phyloP scores from a whole-genome alignment of 2,113 vertebrate species.

The Chitala chitala region DNA sequence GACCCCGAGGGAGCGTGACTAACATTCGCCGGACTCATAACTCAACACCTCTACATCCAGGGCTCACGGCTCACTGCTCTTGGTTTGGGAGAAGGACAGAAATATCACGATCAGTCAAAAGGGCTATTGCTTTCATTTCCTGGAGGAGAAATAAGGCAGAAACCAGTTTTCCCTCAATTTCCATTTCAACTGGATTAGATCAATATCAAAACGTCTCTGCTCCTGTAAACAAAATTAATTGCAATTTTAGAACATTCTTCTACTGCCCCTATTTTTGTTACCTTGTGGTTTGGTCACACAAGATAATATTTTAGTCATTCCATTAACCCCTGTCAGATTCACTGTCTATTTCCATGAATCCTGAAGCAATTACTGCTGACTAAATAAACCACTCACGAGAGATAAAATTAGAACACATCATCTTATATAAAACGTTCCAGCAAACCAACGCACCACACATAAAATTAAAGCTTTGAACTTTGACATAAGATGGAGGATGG shows the following conservation, averaged over 20 bases:
- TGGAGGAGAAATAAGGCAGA: not conserved
- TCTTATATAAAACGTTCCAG: no score
- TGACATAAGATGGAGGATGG: not conserved
- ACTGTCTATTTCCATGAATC: not conserved
- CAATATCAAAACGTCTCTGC: not conserved
- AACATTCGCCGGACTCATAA: not conserved
- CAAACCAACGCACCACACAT: no score
- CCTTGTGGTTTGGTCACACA: not conserved
- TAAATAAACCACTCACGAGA: no score
- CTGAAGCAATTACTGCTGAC: not conserved
- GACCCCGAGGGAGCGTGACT: not conserved
- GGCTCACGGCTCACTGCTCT: not conserved
- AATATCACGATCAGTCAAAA: not conserved
- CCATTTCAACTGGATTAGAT: not conserved
- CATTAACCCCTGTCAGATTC: not conserved
- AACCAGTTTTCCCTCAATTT: not conserved
- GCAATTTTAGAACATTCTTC: no score
- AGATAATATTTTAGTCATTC: not conserved
- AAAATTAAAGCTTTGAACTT: no score
- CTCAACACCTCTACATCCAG: not conserved
- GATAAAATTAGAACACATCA: no score
- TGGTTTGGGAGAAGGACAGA: not conserved
- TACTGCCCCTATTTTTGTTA: no score
- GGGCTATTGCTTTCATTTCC: not conserved
- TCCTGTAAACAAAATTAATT: not conserved